Base-by-base conservation (phyloP, 2,888 invertebrate genomes). In the Lasioglossum marginatum region DNA sequence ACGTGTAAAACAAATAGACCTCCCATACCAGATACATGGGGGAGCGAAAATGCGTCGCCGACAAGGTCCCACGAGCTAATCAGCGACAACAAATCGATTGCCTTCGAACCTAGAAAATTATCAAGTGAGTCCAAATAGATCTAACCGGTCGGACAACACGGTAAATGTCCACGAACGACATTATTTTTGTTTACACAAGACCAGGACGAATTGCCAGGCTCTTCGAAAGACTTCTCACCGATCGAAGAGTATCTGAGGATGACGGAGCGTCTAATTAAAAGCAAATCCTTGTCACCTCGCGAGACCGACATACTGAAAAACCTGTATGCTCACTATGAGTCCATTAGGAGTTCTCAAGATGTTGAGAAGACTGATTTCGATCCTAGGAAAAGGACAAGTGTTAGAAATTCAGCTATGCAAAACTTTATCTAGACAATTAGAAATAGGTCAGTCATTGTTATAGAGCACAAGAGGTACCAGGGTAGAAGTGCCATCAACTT, bases 261-360 rank as follows among this genome's bases (percentile, higher is more conserved):
- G 60, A 83, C 52, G 45, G 68, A 66, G 23, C 79, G 71, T 4
- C 31, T 84, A 2, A 79, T 84, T 23, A 23, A 79, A 57, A 83
- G 63, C 31, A 72, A 76, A 40, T 45, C 76, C 34, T 79, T 85
- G 52, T 70, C 85, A 4, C 66, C 75, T 12, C n/a, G 1, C n/a
- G 76, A 34, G 34, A 37, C 8, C 12, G 16, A 19, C n/a, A 83
- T 66, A 45, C 66, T 79, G 0, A 40, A 79, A 37, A 16, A 76
- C 16, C 76, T 84, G 31, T 79, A 73, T 23, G 23, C 1, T 12
- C 52, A 3, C 19, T 85, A 79, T 19, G 72, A 76, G 66, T 76
- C 66, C 27, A 79, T 60, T 31, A 45, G 23, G 4, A 57, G n/a
- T 43, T 48, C 27, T 19, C 31, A 40, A 73, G 19, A n/a, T 6